Base-by-base conservation (phyloP, 2,113 vertebrate genomes). In the Peromyscus maniculatus region DNA sequence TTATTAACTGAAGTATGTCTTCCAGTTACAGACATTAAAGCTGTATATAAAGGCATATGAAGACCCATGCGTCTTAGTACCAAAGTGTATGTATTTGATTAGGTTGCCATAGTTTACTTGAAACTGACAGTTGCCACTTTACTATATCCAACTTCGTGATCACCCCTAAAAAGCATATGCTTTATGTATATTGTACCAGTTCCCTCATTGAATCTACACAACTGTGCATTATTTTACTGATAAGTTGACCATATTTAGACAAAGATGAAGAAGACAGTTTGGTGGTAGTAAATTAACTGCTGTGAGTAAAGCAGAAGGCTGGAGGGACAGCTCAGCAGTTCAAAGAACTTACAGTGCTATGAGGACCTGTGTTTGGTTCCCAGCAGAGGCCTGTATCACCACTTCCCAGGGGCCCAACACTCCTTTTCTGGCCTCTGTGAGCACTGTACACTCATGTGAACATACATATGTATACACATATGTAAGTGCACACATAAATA, bases 1-100 rank as follows among this genome's bases (percentile, higher is more conserved):
- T 39, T 97, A 94, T 93, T 83, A 97, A 87, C 97, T 96, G 92
- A 97, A 98, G 96, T 93, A 24, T 78, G n/a, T 92, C 26, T 13
- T 72, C 49, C 43, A 95, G 94, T 97, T 67, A 91, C 2, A 59
- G 67, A 55, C 87, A 91, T 87, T 69, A 96, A 78, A 91, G 92
- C 93, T 84, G 91, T 94, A 5, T 87, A 95, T 89, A 97, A 89
- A 21, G 87, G 33, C 52, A 89, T 83, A 89, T 94, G 19, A 64
- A 67, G 6, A 91, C n/a, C 4, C 71, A 24, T 64, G 90, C 90
- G 88, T n/a, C 62, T 75, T 31, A 88, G 3, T 64, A 87, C 93
- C 31, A 92, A 91, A 96, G 72, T 75, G 28, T 78, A 97, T 97
- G 64, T 7, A 62, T 97, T 97, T 97, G 49, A 91, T 28, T 97